Evolutionary conservation across 2,797 vertebrate species (phyloP).

Genomic region (Rhynchotus rufescens): DNA sequence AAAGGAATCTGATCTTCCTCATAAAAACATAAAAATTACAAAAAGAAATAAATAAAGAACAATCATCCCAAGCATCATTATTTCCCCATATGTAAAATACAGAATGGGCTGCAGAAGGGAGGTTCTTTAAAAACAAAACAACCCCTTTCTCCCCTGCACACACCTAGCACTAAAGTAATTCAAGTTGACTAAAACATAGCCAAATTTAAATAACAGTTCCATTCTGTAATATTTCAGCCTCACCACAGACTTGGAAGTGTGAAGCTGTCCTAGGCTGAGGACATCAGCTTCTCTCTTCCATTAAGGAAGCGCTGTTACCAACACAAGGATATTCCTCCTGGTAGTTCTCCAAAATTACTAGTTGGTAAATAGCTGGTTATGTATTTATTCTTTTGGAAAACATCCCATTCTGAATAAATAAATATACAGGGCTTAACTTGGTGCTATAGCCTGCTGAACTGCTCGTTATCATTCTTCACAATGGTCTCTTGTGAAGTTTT

Average conservation of each 20-base stretch:
- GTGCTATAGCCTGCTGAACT: not conserved
- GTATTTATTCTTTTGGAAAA: conserved; percentile 40
- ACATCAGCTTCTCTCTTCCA: not conserved
- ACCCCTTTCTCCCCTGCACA: not conserved
- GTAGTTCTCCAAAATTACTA: conserved; percentile 42
- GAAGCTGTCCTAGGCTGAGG: not conserved
- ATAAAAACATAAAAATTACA: not conserved
- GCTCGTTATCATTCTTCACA: not conserved
- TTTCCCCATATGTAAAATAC: not conserved
- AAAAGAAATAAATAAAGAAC: not conserved
- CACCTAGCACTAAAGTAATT: not conserved
- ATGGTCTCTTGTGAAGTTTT: not conserved
- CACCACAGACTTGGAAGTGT: not conserved
- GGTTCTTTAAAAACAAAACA: not conserved
- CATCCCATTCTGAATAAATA: not conserved
- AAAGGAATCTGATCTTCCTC: not conserved
- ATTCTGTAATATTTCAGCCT: not conserved
- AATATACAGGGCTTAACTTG: not conserved
- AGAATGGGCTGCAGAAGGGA: not conserved
- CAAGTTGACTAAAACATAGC: not conserved
- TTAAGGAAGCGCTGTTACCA: not conserved
- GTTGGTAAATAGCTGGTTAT: conserved; percentile 49
- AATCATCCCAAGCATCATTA: not conserved
- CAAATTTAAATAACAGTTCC: not conserved
- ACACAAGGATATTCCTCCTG: not conserved